Evolutionary conservation across 2,113 vertebrate genomes (phyloP).

Genomic region (Rhynchomys soricoides): DNA sequence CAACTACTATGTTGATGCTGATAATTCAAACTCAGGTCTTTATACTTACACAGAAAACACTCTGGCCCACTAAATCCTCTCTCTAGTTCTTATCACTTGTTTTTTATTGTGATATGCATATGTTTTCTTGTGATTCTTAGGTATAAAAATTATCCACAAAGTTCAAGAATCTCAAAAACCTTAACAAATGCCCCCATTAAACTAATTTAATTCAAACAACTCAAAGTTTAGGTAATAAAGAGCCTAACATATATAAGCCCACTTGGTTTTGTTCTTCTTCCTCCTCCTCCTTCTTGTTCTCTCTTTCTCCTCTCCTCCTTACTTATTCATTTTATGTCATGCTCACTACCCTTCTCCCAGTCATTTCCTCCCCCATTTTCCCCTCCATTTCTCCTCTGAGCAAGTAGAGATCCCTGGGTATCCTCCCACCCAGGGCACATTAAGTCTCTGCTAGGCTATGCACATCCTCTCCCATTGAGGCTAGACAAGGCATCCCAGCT

Average conservation of each 20-base stretch:
- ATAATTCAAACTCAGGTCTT: not conserved
- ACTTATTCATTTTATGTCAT: too few species aligned
- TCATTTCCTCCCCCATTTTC: too few species aligned
- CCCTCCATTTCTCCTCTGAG: too few species aligned
- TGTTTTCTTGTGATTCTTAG: not conserved
- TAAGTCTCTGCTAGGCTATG: too few species aligned
- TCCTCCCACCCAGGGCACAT: too few species aligned
- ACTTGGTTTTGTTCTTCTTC: not conserved
- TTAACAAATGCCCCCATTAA: not conserved
- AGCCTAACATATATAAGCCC: not conserved
- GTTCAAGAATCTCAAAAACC: not conserved
- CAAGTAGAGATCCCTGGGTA: too few species aligned
- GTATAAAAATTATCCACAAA: slow-evolving; percentile 22
- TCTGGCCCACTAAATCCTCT: too few species aligned
- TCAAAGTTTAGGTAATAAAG: slow-evolving; percentile 50
- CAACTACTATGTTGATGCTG: not conserved
- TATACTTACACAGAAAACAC: not conserved
- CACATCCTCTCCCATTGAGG: too few species aligned
- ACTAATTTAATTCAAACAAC: not conserved
- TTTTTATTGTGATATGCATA: not conserved
- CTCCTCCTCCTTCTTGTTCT: too few species aligned
- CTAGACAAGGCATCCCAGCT: too few species aligned
- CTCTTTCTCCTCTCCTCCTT: too few species aligned
- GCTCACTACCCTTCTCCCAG: too few species aligned
- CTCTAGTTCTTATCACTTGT: not conserved